phyloP scores from a whole-genome alignment of 2,113 vertebrate species.

The Ciconia stormi region DNA sequence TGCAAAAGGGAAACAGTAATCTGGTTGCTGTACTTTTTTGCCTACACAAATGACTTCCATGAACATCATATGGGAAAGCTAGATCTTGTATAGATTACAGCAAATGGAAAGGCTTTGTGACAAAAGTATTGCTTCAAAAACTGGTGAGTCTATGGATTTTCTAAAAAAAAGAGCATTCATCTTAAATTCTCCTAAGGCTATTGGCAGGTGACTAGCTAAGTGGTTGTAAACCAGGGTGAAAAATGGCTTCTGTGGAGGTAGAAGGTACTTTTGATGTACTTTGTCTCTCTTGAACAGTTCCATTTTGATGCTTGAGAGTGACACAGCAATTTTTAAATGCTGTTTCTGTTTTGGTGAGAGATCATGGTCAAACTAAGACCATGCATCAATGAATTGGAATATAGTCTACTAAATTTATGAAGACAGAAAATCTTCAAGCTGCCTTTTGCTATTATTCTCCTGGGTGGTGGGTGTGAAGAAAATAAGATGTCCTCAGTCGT shows the following conservation, averaged over 20 bases:
- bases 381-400: background rate
- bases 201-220: slow-evolving; percentile 48
- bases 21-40: background rate
- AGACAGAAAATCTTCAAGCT: background rate
- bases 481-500: background rate
- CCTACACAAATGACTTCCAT: background rate
- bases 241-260: slow-evolving; percentile 37
- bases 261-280: background rate
- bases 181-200: slow-evolving; percentile 50
- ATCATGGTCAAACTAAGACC: background rate
- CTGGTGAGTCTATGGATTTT: slow-evolving; percentile 52
- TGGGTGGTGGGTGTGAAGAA: background rate
- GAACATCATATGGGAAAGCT: background rate
- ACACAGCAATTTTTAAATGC: background rate
- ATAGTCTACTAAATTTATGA: background rate
- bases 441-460: background rate
- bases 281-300: slow-evolving; percentile 13
- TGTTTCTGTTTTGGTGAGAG: slow-evolving; percentile 14
- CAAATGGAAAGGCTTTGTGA: slow-evolving; percentile 15
- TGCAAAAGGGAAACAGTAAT: background rate
- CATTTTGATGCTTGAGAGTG: background rate
- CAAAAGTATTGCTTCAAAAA: slow-evolving; percentile 38
- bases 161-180: slow-evolving; percentile 32
- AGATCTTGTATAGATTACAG: background rate
- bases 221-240: slow-evolving; percentile 50